Percentiles rank a stretch among this genome's conserved stretches.
Evolutionary conservation across 2,797 vertebrate species (phyloP).

Genomic region (Poecilia wingei): DNA sequence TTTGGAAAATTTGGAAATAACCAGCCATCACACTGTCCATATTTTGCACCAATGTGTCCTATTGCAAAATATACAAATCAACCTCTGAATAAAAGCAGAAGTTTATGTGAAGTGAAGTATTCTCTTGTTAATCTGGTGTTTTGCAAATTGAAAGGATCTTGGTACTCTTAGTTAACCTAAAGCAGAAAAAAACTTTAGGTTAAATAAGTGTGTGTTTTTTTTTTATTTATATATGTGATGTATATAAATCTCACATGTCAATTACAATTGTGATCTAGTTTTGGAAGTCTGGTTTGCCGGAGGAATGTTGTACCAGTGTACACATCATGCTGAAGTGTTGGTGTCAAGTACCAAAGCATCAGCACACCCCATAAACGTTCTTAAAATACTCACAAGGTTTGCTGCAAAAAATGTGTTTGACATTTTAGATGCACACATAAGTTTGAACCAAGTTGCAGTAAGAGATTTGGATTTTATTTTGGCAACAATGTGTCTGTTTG

Average conservation of each 20-base stretch:
- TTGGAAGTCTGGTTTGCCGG: slow-evolving; percentile 21
- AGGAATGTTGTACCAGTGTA: slow-evolving; percentile 31
- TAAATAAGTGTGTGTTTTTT: too few relatives aligned
- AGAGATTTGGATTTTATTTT: slow-evolving; percentile 7
- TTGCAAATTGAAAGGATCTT: background rate
- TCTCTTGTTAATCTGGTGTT: background rate
- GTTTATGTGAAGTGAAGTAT: background rate
- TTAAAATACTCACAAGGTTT: slow-evolving; percentile 5
- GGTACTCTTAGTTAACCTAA: background rate
- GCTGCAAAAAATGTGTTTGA: slow-evolving; percentile 12
- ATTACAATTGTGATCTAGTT: background rate
- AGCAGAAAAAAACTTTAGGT: background rate
- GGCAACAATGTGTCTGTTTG: background rate
- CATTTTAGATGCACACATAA: slow-evolving; percentile 18
- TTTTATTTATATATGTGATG: background rate
- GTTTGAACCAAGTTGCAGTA: slow-evolving; percentile 5
- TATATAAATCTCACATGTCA: background rate
- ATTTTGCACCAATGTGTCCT: background rate
- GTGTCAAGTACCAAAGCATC: slow-evolving; percentile 11
- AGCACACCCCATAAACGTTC: background rate
- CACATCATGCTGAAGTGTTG: slow-evolving; percentile 17
- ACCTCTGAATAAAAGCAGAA: background rate
- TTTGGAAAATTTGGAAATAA: background rate
- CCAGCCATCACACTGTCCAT: background rate
- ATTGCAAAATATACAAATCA: background rate